phyloP scores from a whole-genome alignment of 2,888 invertebrate genomes.

The Zygogramma bicolorata region DNA sequence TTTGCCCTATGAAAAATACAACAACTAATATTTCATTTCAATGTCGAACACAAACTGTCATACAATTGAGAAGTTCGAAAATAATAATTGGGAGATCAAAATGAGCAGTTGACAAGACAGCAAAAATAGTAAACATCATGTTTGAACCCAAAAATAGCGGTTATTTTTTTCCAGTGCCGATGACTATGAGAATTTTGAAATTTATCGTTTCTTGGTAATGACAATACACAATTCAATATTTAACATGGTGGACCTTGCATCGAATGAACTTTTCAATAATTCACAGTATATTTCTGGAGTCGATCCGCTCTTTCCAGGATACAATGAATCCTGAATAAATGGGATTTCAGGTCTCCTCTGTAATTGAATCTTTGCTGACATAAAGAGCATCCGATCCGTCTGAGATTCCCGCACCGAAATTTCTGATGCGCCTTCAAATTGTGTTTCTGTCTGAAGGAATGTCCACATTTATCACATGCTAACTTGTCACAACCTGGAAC shows the following conservation, averaged over 20 bases:
- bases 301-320: background rate
- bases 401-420: constrained; percentile 24
- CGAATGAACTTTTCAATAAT: background rate
- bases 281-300: background rate
- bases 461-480: constrained; percentile 10
- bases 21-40: too few species aligned
- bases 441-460: constrained; percentile 22
- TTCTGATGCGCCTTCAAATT: constrained; percentile 17
- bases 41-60: too few species aligned
- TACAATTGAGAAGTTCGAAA: too few species aligned
- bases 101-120: too few species aligned
- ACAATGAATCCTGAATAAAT: constrained; percentile 22
- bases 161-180: too few species aligned
- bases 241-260: background rate
- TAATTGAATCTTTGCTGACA: constrained; percentile 23
- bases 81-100: too few species aligned
- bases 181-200: too few species aligned
- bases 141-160: too few species aligned
- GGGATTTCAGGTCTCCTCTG: constrained; percentile 25
- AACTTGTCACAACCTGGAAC: background rate
- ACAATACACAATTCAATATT: too few species aligned
- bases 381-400: constrained; percentile 20
- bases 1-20: too few species aligned
- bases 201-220: too few species aligned
- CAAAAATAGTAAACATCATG: too few species aligned